These are phyloP conservation scores for Poecilus cupreus DNA, from an alignment of 2,888 invertebrate species.

Conservation along the genomic window DNA sequence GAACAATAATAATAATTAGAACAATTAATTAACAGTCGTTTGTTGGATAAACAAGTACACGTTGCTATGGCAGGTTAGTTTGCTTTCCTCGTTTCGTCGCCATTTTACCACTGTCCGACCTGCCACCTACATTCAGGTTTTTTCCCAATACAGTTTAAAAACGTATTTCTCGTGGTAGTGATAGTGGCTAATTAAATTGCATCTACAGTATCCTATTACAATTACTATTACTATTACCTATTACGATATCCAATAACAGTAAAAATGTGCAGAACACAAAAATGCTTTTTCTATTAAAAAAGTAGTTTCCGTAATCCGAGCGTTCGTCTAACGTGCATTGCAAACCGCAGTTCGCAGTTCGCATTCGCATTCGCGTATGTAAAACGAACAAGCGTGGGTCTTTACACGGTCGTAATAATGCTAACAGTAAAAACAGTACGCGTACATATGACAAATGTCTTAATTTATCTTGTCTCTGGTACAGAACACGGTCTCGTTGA, in stretches of 20 bases:
- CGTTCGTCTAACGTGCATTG: background rate
- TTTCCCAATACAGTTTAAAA: background rate
- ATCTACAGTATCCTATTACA: slow-evolving; percentile 23
- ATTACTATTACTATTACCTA: too few relatives aligned
- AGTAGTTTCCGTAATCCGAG: slow-evolving; percentile 27
- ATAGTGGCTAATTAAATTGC: slow-evolving; percentile 17
- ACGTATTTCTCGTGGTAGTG: background rate
- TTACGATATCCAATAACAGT: slow-evolving; percentile 23
- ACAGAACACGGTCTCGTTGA: slow-evolving; percentile 8
- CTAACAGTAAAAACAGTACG: slow-evolving; percentile 44
- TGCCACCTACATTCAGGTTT: too few relatives aligned
- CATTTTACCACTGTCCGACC: too few relatives aligned
- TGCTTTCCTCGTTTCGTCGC: too few relatives aligned
- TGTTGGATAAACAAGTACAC: too few relatives aligned
- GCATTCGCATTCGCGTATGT: background rate
- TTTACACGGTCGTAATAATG: slow-evolving; percentile 33
- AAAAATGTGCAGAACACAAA: slow-evolving; percentile 35
- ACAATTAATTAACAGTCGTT: too few relatives aligned
- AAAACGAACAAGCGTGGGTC: slow-evolving; percentile 4
- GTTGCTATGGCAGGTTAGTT: too few relatives aligned
- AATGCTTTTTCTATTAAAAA: slow-evolving; percentile 49
- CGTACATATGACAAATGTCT: slow-evolving; percentile 49
- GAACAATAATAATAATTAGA: too few relatives aligned
- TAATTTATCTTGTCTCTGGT: slow-evolving; percentile 44
- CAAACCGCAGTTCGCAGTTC: background rate